Percentiles rank a stretch among this genome's conserved stretches.
These are phyloP conservation scores for Marasmarcha lunaedactyla DNA, from an alignment of 2,888 invertebrate species.

Conservation along the genomic window DNA sequence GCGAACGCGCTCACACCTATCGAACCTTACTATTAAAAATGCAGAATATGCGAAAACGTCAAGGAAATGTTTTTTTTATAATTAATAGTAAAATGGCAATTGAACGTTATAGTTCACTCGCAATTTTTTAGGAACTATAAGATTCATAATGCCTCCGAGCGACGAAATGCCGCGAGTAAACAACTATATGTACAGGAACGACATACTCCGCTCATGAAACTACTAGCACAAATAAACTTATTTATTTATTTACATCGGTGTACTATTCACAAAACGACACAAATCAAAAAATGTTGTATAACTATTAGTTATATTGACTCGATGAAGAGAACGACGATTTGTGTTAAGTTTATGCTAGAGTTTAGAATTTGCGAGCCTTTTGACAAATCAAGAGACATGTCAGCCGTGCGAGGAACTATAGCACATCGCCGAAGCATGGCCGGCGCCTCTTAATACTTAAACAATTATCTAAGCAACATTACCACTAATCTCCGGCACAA, in stretches of 20 bases:
- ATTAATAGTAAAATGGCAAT: conserved; percentile 47
- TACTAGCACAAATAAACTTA: conserved; percentile 58
- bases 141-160: conserved; percentile 64
- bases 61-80: conserved; percentile 60
- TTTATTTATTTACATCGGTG: conserved; percentile 48
- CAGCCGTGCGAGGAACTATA: conserved; percentile 68
- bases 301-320: conserved; percentile 40
- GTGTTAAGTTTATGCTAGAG: conserved; percentile 62
- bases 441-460: conserved; percentile 48
- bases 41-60: conserved; percentile 68
- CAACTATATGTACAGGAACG: conserved; percentile 42
- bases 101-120: conserved; percentile 70
- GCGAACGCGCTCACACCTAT: conserved; percentile 67
- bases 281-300: conserved; percentile 29
- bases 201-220: conserved; percentile 40
- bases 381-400: no score
- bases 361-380: conserved; percentile 64
- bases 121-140: conserved; percentile 69
- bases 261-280: conserved; percentile 52
- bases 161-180: conserved; percentile 22
- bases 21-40: conserved; percentile 63
- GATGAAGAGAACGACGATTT: conserved; percentile 54
- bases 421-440: conserved; percentile 55
- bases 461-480: conserved; percentile 45
- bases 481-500: conserved; percentile 55